Evolutionary conservation across 2,113 vertebrate species (phyloP), one percentile per base, ranked within the genome.

Genomic region (Entomyzon cyanotis): DNA sequence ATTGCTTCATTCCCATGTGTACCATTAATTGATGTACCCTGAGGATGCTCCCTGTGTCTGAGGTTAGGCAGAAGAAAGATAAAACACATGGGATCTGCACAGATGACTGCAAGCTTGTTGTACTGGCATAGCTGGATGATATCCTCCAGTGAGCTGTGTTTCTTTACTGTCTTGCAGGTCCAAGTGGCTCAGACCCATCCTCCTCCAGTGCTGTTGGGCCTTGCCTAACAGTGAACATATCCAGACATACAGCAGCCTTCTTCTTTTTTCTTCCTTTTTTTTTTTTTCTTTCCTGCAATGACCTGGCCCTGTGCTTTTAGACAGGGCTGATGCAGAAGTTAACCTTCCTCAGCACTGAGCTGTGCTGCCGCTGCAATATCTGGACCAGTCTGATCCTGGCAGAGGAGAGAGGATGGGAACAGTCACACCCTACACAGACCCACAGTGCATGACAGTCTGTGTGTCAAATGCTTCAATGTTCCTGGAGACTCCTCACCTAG

Each of bases 91-190:
- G 12, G 22, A 46, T 69, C 58, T 46, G 27, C 35, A 15, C 2
- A 28, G 59, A 31, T 33, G 47, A 42, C 22, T 64, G 28, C 41
- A 69, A 28, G 8, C 1, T 0, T 49, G 6, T 46, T 5, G 1
- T 65, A 20, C 11, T 71, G 46, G 23, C 33, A 35, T 35, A 33
- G 27, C 23, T 80, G 62, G 76, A 52, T 37, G 11, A 41, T 35
- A 12, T 85, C 27, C 30, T 95, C 47, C 31, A 30, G 1, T 87
- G 65, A 81, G 12, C 16, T 75, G 23, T 86, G 30, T 93, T 91
- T 89, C 49, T 62, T 78, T 17, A 60, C 46, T 93, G 46, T 81
- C 53, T 94, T 96, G 82, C 78, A 96, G 93, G 71, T 91, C 13
- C 14, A 9, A 46, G 27, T 52, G 55, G 11, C 39, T 85, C 50